Evolutionary conservation across 1,140 invertebrate genomes (phyloP).

Genomic region (Apis laboriosa): DNA sequence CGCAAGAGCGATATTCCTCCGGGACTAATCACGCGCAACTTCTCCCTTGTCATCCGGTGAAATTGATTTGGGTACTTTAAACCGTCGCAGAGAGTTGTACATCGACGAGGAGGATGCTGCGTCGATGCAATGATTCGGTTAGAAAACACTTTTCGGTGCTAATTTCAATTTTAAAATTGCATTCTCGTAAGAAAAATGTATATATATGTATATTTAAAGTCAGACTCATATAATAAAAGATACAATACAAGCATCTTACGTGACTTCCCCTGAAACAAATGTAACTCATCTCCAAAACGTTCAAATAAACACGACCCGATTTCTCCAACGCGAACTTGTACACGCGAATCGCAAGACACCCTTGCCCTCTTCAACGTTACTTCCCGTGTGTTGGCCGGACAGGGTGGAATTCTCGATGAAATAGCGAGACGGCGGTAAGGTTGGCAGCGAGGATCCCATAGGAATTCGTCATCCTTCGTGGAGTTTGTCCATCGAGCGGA

Average conservation of each 20-base stretch:
- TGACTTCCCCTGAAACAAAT: neutral
- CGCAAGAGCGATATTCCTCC: conserved; percentile 61
- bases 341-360: neutral
- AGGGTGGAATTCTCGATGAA: conserved; percentile 49
- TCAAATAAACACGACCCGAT: neutral
- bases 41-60: conserved; percentile 61
- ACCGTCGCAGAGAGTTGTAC: neutral
- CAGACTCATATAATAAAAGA: too few relatives aligned
- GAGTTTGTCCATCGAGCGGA: conserved; percentile 69
- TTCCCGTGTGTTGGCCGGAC: conserved; percentile 25
- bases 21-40: conserved; percentile 66
- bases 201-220: too few relatives aligned
- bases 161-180: too few relatives aligned
- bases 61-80: conserved; percentile 63
- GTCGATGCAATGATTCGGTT: neutral
- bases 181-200: too few relatives aligned
- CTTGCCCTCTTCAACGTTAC: neutral
- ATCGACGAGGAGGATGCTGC: neutral
- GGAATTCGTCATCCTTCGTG: conserved; percentile 71
- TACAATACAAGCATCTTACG: neutral
- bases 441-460: conserved; percentile 44
- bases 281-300: neutral
- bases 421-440: conserved; percentile 52
- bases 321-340: neutral
- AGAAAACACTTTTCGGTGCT: too few relatives aligned